phyloP scores from a whole-genome alignment of 1,140 invertebrate genomes.

The Campoletis sonorensis region DNA sequence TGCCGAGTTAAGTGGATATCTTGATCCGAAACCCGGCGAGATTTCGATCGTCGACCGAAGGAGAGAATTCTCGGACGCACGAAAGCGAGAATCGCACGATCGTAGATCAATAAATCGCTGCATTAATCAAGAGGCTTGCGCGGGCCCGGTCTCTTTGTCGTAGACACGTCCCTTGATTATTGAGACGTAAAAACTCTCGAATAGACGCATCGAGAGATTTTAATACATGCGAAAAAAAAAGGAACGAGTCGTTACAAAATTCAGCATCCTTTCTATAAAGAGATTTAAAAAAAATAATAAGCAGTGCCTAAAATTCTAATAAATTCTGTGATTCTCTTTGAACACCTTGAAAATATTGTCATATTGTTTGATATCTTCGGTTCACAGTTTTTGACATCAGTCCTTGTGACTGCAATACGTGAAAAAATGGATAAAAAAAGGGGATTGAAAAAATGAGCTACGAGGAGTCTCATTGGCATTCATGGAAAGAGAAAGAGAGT shows the following conservation, averaged over 20 bases:
- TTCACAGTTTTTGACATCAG: too few species aligned
- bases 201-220: too few species aligned
- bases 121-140: constrained; percentile 34
- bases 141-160: not conserved
- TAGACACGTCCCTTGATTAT: constrained; percentile 16
- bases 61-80: not conserved
- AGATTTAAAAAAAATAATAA: too few species aligned
- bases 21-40: not conserved
- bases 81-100: constrained; percentile 29
- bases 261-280: not conserved
- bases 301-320: too few species aligned
- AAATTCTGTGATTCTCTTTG: too few species aligned
- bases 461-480: not conserved
- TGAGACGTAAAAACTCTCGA: not conserved
- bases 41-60: constrained; percentile 13
- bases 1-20: not conserved
- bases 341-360: too few species aligned
- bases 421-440: not conserved
- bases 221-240: not conserved
- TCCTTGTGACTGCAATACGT: not conserved
- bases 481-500: constrained; percentile 44
- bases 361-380: too few species aligned
- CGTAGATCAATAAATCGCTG: constrained; percentile 45
- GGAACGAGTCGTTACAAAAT: not conserved
- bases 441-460: not conserved